phyloP scores from a whole-genome alignment of 2,113 vertebrate species.

The Sterna hirundo region DNA sequence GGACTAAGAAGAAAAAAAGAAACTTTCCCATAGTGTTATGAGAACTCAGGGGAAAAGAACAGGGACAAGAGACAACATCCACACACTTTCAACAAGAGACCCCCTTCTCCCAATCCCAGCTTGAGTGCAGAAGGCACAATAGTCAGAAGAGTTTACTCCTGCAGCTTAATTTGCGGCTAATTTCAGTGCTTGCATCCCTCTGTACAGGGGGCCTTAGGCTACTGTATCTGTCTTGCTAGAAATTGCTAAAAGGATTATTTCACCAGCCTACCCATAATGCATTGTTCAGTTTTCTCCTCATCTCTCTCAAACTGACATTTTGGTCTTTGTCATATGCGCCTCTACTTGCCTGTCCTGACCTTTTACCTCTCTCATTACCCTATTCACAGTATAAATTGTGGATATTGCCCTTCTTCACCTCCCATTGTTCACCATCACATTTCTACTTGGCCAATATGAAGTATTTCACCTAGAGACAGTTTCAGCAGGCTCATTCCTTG shows the following conservation, averaged over 20 bases:
- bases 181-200: not conserved
- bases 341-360: not conserved
- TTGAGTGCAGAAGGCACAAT: not conserved
- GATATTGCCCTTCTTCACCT: not conserved
- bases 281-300: not conserved
- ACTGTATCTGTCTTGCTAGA: not conserved
- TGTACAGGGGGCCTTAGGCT: not conserved
- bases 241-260: not conserved
- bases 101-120: not conserved
- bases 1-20: not conserved
- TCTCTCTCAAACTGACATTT: not conserved
- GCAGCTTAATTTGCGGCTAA: not conserved
- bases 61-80: not conserved
- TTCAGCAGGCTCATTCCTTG: not conserved
- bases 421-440: not conserved
- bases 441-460: not conserved
- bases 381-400: not conserved
- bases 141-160: not conserved
- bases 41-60: not conserved
- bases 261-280: not conserved
- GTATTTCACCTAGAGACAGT: not conserved
- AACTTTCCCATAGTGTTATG: not conserved
- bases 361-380: not conserved
- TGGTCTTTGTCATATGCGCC: not conserved
- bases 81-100: not conserved